Conservation (phyloP, 2,113 vertebrate genomes). For the Acanthisitta chloris region DNA sequence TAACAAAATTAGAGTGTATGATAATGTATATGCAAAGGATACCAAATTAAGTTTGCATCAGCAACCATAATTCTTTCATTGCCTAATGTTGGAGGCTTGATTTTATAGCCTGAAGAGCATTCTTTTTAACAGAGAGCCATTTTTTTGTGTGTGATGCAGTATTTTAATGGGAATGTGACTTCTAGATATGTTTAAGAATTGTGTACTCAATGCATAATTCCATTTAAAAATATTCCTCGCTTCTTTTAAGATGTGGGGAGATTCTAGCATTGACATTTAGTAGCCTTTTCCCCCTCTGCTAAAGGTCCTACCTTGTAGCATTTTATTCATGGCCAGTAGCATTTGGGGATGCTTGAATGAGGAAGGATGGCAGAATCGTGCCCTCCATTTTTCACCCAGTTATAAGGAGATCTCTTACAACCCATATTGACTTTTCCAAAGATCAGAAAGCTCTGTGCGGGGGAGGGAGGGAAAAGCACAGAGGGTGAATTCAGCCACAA, state of each 20-base stretch:
- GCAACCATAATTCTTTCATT: conserved; percentile 33
- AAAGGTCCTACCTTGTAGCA: background rate
- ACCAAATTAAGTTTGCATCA: conserved; percentile 49
- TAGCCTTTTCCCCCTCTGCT: background rate
- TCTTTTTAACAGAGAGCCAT: background rate
- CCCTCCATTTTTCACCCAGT: conserved; percentile 7
- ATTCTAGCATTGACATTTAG: background rate
- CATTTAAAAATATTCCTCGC: background rate
- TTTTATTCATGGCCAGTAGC: background rate
- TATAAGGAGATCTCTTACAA: conserved; percentile 3
- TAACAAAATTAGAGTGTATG: conserved; percentile 35
- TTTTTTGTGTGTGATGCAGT: background rate
- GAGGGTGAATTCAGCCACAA: conserved; percentile 5
- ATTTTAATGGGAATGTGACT: conserved; percentile 22
- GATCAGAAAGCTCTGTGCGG: background rate
- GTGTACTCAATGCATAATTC: conserved; percentile 18
- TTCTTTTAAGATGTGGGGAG: background rate
- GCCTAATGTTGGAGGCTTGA: conserved; percentile 21
- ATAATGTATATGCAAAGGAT: conserved; percentile 18
- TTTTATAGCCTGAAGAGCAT: conserved; percentile 20
- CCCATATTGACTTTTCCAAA: conserved; percentile 23
- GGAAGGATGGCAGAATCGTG: background rate
- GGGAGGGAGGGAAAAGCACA: background rate
- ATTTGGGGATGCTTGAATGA: background rate
- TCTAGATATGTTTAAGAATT: conserved; percentile 16